Percentiles rank a stretch among this genome's conserved stretches.
These are phyloP conservation scores for Anhinga rufa DNA, from an alignment of 2,113 vertebrate genomes.

Conservation along the genomic window DNA sequence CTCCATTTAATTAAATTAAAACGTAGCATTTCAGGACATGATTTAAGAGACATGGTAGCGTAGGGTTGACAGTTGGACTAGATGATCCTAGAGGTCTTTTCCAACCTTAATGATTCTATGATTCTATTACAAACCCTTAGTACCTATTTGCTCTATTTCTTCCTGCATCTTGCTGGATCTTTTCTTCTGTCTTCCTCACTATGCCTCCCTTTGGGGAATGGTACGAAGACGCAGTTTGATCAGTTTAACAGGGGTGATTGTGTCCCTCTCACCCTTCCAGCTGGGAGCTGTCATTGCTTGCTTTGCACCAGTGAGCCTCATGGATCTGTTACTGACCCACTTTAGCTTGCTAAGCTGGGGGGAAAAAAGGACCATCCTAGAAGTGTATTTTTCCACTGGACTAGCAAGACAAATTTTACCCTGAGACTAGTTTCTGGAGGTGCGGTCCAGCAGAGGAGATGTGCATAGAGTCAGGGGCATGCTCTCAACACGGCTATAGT, in stretches of 20 bases:
- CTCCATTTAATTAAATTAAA: not conserved
- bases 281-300: not conserved
- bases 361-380: not conserved
- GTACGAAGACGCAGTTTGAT: not conserved
- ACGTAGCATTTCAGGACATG: too few species aligned
- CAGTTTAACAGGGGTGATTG: not conserved
- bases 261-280: not conserved
- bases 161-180: not conserved
- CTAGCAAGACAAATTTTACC: not conserved
- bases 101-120: too few species aligned
- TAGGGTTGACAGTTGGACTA: too few species aligned
- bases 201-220: not conserved
- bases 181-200: not conserved
- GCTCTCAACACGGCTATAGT: fast-evolving
- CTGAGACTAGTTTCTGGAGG: not conserved
- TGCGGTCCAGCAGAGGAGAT: not conserved
- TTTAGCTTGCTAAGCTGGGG: not conserved
- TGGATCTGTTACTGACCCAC: not conserved
- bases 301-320: not conserved
- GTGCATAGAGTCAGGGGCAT: not conserved
- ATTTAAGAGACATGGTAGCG: too few species aligned
- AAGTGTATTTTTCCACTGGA: not conserved
- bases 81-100: too few species aligned
- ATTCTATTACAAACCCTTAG: not conserved
- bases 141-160: not conserved